Evolutionary conservation across 2,888 invertebrate genomes (phyloP).

Genomic region (Philhelius pedissequus): DNA sequence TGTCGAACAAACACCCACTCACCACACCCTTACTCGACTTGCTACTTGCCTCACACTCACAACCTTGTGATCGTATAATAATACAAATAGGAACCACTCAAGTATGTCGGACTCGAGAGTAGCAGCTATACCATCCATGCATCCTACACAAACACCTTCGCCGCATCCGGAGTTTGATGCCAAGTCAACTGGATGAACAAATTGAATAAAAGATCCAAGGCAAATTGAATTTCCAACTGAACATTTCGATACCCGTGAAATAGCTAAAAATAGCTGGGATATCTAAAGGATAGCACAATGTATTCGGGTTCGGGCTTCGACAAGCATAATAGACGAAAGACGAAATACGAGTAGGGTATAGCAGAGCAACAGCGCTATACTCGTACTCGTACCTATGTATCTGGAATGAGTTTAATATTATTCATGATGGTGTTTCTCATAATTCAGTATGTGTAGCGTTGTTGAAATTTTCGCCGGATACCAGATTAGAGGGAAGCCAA

Average conservation of each 20-base stretch:
- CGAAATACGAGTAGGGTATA: not conserved
- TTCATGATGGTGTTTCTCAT: slow-evolving; percentile 46
- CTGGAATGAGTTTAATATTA: slow-evolving; percentile 51
- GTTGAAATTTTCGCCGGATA: slow-evolving; percentile 35
- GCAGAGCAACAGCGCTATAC: not conserved
- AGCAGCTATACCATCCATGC: slow-evolving; percentile 47
- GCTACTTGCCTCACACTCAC: slow-evolving; percentile 7
- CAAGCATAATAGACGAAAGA: not conserved
- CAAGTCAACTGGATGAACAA: slow-evolving; percentile 62
- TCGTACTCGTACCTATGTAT: no score
- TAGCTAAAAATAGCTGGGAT: slow-evolving; percentile 50
- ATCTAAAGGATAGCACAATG: slow-evolving; percentile 25
- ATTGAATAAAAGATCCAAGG: slow-evolving; percentile 62
- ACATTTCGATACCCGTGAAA: slow-evolving; percentile 56
- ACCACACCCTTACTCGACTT: not conserved
- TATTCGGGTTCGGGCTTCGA: not conserved
- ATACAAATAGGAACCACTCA: slow-evolving; percentile 60
- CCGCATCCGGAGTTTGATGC: slow-evolving; percentile 51
- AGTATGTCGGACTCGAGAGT: slow-evolving; percentile 50
- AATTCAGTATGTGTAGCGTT: slow-evolving; percentile 44
- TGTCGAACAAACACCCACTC: not conserved
- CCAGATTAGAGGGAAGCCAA: slow-evolving; percentile 17
- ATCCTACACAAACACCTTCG: slow-evolving; percentile 58
- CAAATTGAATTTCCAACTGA: slow-evolving; percentile 58
- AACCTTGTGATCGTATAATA: slow-evolving; percentile 51